Conservation (phyloP, 2,113 vertebrate genomes). For the Zapornia atra region DNA sequence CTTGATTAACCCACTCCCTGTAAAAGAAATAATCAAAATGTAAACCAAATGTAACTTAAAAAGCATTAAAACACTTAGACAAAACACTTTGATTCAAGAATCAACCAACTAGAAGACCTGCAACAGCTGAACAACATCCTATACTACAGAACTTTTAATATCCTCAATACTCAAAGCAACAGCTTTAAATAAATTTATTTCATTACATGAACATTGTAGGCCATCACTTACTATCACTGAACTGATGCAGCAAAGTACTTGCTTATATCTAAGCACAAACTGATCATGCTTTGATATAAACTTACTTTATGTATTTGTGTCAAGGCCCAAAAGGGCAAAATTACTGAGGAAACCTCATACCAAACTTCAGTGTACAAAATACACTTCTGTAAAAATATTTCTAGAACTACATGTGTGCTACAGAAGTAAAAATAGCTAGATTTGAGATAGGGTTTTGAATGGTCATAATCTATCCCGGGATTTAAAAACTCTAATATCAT, state of each 20-base stretch:
- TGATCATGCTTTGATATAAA: neutral
- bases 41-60: neutral
- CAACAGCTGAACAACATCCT: neutral
- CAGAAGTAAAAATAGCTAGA: neutral
- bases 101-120: neutral
- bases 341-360: neutral
- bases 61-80: neutral
- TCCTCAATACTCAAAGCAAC: neutral
- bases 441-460: neutral
- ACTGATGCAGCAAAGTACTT: neutral
- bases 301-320: neutral
- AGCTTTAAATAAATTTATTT: neutral
- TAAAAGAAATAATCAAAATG: constrained; percentile 16
- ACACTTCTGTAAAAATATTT: neutral
- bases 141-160: neutral
- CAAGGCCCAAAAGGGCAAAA: neutral
- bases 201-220: neutral
- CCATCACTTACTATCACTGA: neutral
- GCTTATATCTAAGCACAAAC: neutral
- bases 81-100: neutral
- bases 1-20: constrained; percentile 84
- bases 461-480: neutral
- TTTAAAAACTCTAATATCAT: neutral
- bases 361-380: neutral
- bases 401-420: neutral